Conservation (phyloP, 2,113 vertebrate species). For the Drymodes brunneopygia region DNA sequence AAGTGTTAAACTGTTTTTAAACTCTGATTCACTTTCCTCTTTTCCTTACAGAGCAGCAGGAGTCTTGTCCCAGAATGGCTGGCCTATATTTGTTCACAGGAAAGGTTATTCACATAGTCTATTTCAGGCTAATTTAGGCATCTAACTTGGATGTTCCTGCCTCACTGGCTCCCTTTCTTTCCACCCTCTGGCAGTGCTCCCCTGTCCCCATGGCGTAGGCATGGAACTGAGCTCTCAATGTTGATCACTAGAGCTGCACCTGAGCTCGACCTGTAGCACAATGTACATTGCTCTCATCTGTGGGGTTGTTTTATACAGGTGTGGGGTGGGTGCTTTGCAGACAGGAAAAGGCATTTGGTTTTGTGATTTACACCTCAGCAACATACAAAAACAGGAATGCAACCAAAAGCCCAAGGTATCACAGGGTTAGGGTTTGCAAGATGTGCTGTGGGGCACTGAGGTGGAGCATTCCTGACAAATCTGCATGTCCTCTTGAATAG, state of each 20-base stretch:
- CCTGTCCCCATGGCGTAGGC: not conserved
- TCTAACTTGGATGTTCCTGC: not conserved
- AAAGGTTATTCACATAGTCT: constrained; percentile 36
- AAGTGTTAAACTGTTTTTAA: constrained; percentile 36
- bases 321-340: not conserved
- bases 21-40: constrained; percentile 37
- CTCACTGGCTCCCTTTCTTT: not conserved
- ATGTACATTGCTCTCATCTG: not conserved
- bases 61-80: constrained; percentile 47
- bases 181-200: not conserved
- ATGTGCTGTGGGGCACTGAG: not conserved
- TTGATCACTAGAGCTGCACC: not conserved
- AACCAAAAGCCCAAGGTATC: not conserved
- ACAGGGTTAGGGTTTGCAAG: not conserved
- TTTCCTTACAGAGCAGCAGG: constrained; percentile 10
- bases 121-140: constrained; percentile 3
- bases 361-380: not conserved
- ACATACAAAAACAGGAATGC: not conserved
- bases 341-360: not conserved
- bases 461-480: not conserved
- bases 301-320: not conserved
- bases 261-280: not conserved
- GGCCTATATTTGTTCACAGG: constrained; percentile 28
- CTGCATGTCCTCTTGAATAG: not conserved
- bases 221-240: not conserved